These are phyloP conservation scores for Coregonus clupeaformis DNA, from an alignment of 2,113 vertebrate species.

Conservation along the genomic window DNA sequence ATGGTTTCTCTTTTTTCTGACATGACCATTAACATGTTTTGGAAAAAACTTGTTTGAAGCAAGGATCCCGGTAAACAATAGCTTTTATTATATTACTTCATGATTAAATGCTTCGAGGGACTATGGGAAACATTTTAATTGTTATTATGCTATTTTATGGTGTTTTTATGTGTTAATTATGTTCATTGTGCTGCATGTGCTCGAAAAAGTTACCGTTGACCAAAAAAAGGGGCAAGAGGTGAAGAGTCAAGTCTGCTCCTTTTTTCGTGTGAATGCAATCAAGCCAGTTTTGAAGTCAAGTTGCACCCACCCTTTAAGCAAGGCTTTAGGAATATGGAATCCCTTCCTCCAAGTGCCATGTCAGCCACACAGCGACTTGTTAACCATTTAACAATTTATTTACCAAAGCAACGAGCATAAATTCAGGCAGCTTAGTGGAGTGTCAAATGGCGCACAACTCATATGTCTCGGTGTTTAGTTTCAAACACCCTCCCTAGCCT, in stretches of 20 bases:
- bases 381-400: slow-evolving; percentile 57
- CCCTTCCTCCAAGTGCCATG: slow-evolving; percentile 41
- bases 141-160: too few species aligned
- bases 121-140: too few species aligned
- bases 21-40: too few species aligned
- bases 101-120: too few species aligned
- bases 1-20: too few species aligned
- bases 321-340: slow-evolving; percentile 31
- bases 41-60: too few species aligned
- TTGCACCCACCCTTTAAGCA: slow-evolving; percentile 21
- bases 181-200: background rate
- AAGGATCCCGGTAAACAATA: too few species aligned
- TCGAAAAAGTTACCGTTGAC: background rate
- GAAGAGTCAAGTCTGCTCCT: slow-evolving; percentile 15
- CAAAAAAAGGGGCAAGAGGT: background rate
- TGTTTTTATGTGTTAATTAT: too few species aligned
- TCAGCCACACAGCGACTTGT: slow-evolving; percentile 50
- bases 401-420: slow-evolving; percentile 20
- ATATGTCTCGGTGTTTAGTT: background rate
- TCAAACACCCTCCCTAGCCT: background rate
- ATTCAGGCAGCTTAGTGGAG: slow-evolving; percentile 19
- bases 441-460: slow-evolving; percentile 13
- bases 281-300: slow-evolving; percentile 28
- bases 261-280: slow-evolving; percentile 42
- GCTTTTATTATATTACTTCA: too few species aligned